These are phyloP conservation scores for Nannospalax galili DNA, from an alignment of 2,113 vertebrate genomes.

Conservation along the genomic window DNA sequence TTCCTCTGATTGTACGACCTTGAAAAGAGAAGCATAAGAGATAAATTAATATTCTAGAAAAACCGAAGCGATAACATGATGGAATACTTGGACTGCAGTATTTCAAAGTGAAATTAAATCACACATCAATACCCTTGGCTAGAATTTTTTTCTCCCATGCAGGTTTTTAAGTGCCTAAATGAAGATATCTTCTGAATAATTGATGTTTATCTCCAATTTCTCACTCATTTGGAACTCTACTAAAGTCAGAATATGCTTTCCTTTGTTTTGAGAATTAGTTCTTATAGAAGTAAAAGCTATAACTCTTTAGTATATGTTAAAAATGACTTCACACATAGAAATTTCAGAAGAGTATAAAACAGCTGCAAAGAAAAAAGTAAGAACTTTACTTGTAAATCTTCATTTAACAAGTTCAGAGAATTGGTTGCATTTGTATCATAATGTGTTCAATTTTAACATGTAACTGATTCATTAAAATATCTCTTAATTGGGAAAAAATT, in stretches of 20 bases:
- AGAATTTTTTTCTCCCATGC: neutral
- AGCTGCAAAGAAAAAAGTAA: no score
- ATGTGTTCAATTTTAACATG: no score
- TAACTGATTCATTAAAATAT: neutral
- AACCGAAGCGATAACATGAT: neutral
- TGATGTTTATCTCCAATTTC: neutral
- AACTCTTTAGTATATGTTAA: no score
- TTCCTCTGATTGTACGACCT: neutral
- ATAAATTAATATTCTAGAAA: neutral
- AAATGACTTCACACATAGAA: neutral
- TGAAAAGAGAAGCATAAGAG: slow-evolving; percentile 26
- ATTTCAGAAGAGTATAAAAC: neutral
- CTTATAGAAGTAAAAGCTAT: no score
- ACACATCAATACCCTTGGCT: neutral
- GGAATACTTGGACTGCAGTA: neutral
- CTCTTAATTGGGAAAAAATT: neutral
- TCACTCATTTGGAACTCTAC: neutral
- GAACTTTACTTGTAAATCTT: neutral
- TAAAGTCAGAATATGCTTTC: neutral
- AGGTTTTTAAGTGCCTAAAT: neutral
- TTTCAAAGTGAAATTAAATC: neutral
- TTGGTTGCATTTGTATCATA: neutral
- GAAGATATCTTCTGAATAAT: neutral
- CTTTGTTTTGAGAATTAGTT: no score
- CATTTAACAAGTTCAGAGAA: neutral